Conservation (phyloP, 2,888 invertebrate genomes). For the Apamea monoglypha region DNA sequence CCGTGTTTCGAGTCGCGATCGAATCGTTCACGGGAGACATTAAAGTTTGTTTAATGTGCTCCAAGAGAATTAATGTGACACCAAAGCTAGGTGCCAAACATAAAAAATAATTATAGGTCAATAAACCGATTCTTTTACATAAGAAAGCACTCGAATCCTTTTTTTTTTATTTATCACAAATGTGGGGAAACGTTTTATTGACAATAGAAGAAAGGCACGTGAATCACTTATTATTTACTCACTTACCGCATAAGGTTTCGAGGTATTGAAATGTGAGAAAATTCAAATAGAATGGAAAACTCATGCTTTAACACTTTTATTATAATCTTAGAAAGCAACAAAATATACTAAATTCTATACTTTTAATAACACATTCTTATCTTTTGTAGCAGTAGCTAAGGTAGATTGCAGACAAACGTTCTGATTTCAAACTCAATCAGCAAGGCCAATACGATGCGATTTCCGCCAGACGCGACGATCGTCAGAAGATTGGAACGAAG, state of each 20-base stretch:
- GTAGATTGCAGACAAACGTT: not conserved
- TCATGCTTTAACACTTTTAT: not conserved
- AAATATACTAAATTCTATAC: no score
- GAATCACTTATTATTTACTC: conserved; percentile 25
- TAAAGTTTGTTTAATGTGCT: conserved; percentile 81
- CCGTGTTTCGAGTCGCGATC: conserved; percentile 74
- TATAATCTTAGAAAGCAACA: not conserved
- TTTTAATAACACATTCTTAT: not conserved
- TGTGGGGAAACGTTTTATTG: conserved; percentile 42
- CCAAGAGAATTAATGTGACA: conserved; percentile 81
- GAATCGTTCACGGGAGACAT: conserved; percentile 76
- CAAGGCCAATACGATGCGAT: not conserved
- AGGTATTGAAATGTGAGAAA: not conserved
- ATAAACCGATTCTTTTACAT: conserved; percentile 74
- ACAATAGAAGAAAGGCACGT: conserved; percentile 39
- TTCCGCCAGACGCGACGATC: not conserved
- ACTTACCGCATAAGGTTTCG: not conserved
- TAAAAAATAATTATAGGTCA: conserved; percentile 76
- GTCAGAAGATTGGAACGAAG: not conserved
- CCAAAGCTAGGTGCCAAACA: conserved; percentile 73
- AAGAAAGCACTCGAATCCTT: conserved; percentile 71
- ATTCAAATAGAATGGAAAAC: not conserved
- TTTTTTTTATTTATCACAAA: conserved; percentile 52
- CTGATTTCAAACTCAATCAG: not conserved
- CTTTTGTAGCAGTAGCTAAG: not conserved